A percentile compares a stretch with the other conserved stretches of the same genome.
These are phyloP conservation scores for Oxyura jamaicensis DNA, from an alignment of 2,113 vertebrate species.

Conservation along the genomic window DNA sequence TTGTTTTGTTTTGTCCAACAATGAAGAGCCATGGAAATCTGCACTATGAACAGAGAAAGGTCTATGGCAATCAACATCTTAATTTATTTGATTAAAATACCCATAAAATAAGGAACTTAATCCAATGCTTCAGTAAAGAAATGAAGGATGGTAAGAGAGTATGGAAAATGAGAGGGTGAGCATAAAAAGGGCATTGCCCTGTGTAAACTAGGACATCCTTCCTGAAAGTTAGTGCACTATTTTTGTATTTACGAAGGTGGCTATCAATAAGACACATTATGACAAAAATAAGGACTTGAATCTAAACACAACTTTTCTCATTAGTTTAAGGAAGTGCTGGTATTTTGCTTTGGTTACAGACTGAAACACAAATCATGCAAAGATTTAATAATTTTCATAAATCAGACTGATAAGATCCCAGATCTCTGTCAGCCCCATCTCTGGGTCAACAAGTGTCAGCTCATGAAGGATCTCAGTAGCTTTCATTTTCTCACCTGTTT, in stretches of 20 bases:
- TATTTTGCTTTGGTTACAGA: neutral
- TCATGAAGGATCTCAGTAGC: neutral
- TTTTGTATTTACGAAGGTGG: neutral
- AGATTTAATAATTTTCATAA: neutral
- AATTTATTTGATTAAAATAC: neutral
- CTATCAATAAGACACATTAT: neutral
- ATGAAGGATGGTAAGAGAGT: neutral
- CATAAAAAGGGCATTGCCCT: neutral
- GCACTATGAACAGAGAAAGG: neutral
- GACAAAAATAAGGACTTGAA: neutral
- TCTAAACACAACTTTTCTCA: neutral
- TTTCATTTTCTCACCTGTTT: rapidly evolving
- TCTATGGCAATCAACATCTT: neutral
- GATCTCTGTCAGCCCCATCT: neutral
- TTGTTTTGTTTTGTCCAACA: neutral
- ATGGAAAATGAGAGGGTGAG: neutral
- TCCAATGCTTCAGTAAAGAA: neutral
- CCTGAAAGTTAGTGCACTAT: neutral
- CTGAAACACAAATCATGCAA: neutral
- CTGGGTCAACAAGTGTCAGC: neutral
- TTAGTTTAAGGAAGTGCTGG: neutral
- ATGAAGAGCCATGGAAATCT: neutral
- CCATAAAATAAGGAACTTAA: neutral
- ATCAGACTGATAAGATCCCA: neutral
- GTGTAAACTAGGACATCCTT: neutral